Evolutionary conservation across 1,140 invertebrate species (phyloP).

Genomic region (Sesamia nonagrioides): DNA sequence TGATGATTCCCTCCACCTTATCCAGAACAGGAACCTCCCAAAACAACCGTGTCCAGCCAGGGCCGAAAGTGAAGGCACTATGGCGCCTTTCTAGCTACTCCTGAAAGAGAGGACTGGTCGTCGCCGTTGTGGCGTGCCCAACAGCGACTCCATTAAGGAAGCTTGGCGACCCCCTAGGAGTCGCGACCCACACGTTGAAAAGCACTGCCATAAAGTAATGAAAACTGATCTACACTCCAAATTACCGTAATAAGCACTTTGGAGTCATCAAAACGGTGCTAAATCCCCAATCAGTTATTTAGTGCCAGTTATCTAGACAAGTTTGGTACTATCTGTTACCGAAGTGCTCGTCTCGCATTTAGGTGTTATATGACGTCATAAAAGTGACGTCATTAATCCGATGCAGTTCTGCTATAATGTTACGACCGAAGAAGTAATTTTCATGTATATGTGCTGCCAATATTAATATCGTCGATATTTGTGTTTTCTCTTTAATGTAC

Average conservation of each 20-base stretch:
- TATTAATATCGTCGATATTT: not conserved
- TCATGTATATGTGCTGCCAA: no score
- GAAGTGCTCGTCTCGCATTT: not conserved
- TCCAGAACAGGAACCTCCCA: no score
- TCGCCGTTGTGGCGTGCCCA: no score
- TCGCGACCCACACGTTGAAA: no score
- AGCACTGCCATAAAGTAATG: not conserved
- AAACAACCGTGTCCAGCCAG: no score
- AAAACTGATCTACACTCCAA: not conserved
- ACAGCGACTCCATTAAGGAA: no score
- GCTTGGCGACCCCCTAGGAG: no score
- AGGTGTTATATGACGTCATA: not conserved
- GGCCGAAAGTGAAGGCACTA: no score
- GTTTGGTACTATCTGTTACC: not conserved
- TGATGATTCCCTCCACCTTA: no score
- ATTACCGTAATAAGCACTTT: not conserved
- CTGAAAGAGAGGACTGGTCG: no score
- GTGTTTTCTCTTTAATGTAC: no score
- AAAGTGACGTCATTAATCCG: not conserved
- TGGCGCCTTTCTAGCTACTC: no score
- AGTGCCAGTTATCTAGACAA: not conserved
- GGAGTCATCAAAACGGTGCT: not conserved
- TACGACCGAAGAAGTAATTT: not conserved
- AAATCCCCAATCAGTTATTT: conserved; percentile 9
- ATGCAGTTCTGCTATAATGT: not conserved